Conservation (phyloP, 2,113 vertebrate species). For the Syngnathus floridae region DNA sequence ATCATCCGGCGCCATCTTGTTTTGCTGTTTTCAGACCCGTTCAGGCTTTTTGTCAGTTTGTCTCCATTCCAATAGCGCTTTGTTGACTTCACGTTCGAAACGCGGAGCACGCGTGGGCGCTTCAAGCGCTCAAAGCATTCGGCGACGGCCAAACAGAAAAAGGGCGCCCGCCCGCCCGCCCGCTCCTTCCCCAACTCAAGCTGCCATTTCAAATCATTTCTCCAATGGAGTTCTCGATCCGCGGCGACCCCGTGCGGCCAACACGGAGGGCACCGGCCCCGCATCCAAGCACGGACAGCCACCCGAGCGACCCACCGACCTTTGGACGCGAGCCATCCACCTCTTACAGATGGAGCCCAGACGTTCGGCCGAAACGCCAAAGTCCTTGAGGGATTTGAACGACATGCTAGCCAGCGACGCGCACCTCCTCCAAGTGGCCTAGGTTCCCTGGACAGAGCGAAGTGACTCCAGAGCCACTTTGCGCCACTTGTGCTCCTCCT, state of each 20-base stretch:
- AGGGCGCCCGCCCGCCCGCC: not conserved
- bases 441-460: no score
- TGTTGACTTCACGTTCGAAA: no score
- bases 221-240: not conserved
- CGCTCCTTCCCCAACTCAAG: not conserved
- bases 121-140: no score
- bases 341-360: conserved; percentile 68
- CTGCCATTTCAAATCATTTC: not conserved
- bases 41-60: no score
- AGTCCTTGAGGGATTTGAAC: conserved; percentile 66
- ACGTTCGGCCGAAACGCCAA: conserved; percentile 68
- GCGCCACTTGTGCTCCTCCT: conserved; percentile 37
- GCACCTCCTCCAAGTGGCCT: not conserved
- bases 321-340: conserved; percentile 70
- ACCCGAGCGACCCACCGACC: conserved; percentile 56
- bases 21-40: no score
- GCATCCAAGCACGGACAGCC: conserved; percentile 7
- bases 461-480: conserved; percentile 31
- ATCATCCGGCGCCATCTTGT: no score
- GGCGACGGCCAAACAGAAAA: no score
- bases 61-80: no score
- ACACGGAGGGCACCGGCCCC: not conserved
- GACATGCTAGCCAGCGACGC: conserved; percentile 61
- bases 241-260: no score
- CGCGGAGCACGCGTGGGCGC: no score